Base-by-base conservation (phyloP, 2,888 invertebrate genomes). In the Mellilla xanthometata region DNA sequence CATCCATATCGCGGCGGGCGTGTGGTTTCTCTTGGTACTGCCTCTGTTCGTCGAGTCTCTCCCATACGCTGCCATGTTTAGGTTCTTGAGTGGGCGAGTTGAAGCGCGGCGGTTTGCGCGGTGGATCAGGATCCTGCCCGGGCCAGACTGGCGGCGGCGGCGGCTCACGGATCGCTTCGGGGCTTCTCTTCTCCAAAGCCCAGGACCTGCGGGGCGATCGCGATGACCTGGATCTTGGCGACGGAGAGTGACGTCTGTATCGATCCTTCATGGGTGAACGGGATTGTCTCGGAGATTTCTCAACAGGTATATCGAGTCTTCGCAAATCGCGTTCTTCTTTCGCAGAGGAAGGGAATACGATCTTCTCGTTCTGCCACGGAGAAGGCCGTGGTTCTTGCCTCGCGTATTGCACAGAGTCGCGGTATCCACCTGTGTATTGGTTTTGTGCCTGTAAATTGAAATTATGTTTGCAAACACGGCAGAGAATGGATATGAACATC, bases 391-490 rank as follows among this genome's bases (percentile, higher is more conserved):
- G 64, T 7, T 44, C 52, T 40, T 59, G 62, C 8, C 69, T 65
- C 30, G 65, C 50, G 33, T 78, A 82, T 48, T 69, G 72, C 12
- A 52, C 65, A 53, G 60, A 73, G 33, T 80, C 80, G 28, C 79
- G 80, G 53, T 77, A 86, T 58, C 77, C 84, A 76, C 78, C 80
- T 72, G 84, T 67, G 76, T 84, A 87, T 79, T 81, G 79, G 52
- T 75, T 84, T 68, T 76, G 62, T 60, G 80, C 85, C 88, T 88
- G 87, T 61, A 87, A 88, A 85, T 79, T 75, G 63, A 87, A 88
- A 83, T 66, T 67, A 66, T 64, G 65, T 72, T 79, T 81, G 82
- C 76, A 79, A 52, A 52, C 35, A 51, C 38, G n/a, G n/a, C n/a
- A n/a, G n/a, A n/a, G n/a, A n/a, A 32, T 41, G 32, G 39, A 11